Percentiles rank a stretch among this genome's conserved stretches.
phyloP scores from a whole-genome alignment of 1,140 invertebrate genomes.

The Brachionus paranguensis region DNA sequence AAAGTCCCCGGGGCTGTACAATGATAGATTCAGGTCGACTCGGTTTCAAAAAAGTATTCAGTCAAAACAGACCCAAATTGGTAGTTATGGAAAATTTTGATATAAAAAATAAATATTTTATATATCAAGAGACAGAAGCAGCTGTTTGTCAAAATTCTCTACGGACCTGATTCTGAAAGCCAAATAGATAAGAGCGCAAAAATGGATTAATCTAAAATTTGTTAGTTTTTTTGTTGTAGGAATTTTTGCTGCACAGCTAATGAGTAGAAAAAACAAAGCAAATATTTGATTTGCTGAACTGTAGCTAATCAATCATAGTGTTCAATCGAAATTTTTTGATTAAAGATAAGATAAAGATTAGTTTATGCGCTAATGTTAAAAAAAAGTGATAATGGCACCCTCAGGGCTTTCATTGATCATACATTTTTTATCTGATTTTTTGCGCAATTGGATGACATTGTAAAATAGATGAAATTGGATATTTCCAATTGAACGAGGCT shows the following conservation, averaged over 20 bases:
- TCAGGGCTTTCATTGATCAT: neutral
- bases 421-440: neutral
- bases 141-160: constrained; percentile 14
- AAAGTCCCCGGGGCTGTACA: neutral
- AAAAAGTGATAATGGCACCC: constrained; percentile 19
- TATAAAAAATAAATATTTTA: neutral
- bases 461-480: neutral
- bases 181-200: neutral
- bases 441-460: neutral
- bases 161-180: neutral
- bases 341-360: constrained; percentile 11
- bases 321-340: neutral
- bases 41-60: neutral
- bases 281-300: constrained; percentile 12
- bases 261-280: neutral
- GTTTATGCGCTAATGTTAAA: neutral
- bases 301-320: constrained; percentile 21
- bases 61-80: neutral
- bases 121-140: neutral
- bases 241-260: neutral
- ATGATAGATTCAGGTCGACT: neutral
- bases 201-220: neutral
- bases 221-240: neutral
- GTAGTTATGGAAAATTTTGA: neutral
- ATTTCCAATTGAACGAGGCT: neutral